Conservation (phyloP, 2,797 vertebrate genomes). For the Helostoma temminkii region DNA sequence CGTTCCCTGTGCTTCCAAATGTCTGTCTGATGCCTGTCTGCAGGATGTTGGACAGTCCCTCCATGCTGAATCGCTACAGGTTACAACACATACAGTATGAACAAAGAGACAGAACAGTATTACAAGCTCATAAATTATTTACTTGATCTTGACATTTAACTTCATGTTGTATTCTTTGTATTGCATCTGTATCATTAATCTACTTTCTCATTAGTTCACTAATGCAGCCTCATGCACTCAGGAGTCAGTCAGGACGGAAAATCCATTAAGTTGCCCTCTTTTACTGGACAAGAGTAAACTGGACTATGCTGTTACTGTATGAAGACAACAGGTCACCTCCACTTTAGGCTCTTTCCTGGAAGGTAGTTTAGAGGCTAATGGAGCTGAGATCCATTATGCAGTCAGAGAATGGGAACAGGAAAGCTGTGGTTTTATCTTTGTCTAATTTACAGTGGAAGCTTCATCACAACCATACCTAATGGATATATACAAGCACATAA, state of each 20-base stretch:
- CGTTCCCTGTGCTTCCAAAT: constrained; percentile 91
- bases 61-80: constrained; percentile 97
- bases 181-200: constrained; percentile 5
- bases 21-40: constrained; percentile 97
- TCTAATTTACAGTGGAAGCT: constrained; percentile 12
- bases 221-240: constrained; percentile 20
- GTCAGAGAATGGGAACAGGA: constrained; percentile 1
- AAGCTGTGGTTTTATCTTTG: constrained; percentile 24
- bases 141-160: not conserved
- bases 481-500: no score
- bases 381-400: constrained; percentile 75
- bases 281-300: constrained; percentile 26
- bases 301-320: constrained; percentile 43
- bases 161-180: not conserved
- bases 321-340: constrained; percentile 53
- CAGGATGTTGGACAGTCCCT: constrained; percentile 97
- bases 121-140: not conserved
- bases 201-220: not conserved
- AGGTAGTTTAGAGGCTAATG: constrained; percentile 78
- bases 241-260: constrained; percentile 26
- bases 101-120: constrained; percentile 11
- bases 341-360: constrained; percentile 76
- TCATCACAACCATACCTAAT: constrained; percentile 4
- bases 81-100: constrained; percentile 19
- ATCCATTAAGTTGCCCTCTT: constrained; percentile 61